Percentiles rank a stretch among this genome's conserved stretches.
phyloP scores from a whole-genome alignment of 2,797 vertebrate genomes.

The Myotis myotis region DNA sequence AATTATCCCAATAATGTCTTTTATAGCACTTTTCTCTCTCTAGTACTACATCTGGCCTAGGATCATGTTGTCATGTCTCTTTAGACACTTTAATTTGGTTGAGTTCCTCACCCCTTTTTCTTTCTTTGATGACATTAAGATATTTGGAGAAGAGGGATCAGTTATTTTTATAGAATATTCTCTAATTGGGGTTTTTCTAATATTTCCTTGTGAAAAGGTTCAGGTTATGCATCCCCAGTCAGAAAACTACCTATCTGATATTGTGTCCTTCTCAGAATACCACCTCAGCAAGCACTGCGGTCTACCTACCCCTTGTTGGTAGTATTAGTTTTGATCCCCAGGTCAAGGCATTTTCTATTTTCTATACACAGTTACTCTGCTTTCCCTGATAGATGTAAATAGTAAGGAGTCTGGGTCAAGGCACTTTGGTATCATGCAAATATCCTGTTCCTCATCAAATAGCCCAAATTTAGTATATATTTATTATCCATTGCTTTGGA shows the following conservation, averaged over 20 bases:
- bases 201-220: background rate
- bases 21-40: background rate
- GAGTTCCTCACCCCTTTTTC: background rate
- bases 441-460: background rate
- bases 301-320: background rate
- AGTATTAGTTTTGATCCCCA: background rate
- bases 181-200: background rate
- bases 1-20: background rate
- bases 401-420: background rate
- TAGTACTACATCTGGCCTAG: background rate
- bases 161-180: background rate
- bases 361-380: background rate
- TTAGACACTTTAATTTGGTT: background rate
- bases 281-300: background rate
- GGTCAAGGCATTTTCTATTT: background rate
- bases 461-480: background rate
- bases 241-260: background rate
- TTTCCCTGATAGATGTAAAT: background rate
- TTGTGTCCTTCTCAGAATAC: background rate
- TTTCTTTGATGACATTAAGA: background rate
- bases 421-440: background rate
- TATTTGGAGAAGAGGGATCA: background rate
- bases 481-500: background rate
- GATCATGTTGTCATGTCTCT: background rate
- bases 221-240: background rate